A percentile compares a stretch with the other conserved stretches of the same genome.
Conservation (phyloP, 2,888 invertebrate species). For the Peribatodes rhomboidaria region DNA sequence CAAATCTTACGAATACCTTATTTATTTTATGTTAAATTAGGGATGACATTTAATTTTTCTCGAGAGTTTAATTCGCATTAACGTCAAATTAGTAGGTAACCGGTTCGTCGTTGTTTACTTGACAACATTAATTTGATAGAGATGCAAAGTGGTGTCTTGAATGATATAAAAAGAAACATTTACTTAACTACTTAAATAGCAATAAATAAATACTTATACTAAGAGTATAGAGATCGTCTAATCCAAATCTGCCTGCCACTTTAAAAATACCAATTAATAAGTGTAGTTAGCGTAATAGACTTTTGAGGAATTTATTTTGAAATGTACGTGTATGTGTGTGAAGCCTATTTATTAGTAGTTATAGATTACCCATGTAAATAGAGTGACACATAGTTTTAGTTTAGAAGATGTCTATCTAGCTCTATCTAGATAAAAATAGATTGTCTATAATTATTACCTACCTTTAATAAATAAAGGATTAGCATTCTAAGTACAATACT, state of each 20-base stretch:
- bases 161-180: not conserved
- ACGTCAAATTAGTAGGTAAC: slow-evolving; percentile 4
- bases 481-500: slow-evolving; percentile 47
- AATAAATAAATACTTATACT: not conserved
- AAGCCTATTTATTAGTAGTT: too few species aligned
- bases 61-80: slow-evolving; percentile 24
- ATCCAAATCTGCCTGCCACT: not conserved
- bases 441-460: not conserved
- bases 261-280: too few species aligned
- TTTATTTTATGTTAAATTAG: slow-evolving; percentile 20
- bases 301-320: too few species aligned
- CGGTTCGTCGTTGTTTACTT: not conserved
- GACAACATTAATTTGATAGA: slow-evolving; percentile 4
- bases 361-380: not conserved
- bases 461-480: slow-evolving; percentile 37
- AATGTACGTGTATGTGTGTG: too few species aligned
- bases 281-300: too few species aligned
- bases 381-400: not conserved
- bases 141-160: not conserved
- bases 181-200: not conserved
- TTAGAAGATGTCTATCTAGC: not conserved
- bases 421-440: not conserved
- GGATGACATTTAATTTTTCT: slow-evolving; percentile 26
- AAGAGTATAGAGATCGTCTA: not conserved
- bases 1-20: not conserved